Base-by-base conservation (phyloP, 2,113 vertebrate species). In the Enhydra lutris region DNA sequence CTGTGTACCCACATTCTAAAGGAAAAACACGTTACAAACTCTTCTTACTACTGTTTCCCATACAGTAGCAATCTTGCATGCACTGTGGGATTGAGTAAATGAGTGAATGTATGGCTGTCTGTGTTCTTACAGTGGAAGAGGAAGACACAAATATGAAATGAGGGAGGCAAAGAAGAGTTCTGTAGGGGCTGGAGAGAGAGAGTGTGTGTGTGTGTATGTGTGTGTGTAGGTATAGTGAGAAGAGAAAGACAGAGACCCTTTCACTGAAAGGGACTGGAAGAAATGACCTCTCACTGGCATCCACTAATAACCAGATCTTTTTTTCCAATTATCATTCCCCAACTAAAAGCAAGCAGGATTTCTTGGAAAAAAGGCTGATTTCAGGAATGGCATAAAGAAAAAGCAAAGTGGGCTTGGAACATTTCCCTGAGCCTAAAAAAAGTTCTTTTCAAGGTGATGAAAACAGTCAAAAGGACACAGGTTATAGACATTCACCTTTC, bases 111-210 rank as follows among this genome's bases (percentile, higher is more conserved):
- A 47, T 55, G 20, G 34, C 5, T 73, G 6, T 39, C 79, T n/a
- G 45, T 83, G 26, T 39, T 78, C 29, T 67, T 34, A 42, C 23
- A 3, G 10, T 31, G 36, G 26, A 26, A 6, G 85, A 89, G 18
- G 7, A 45, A 81, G 42, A 59, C 85, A 29, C 7, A 91, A 31
- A 61, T 80, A 71, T 55, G n/a, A 93, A 91, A 89, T 57, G 47
- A 3, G 57, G 36, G 52, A 8, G 31, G 14, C 23, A 74, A 59
- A 31, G 26, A 85, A 84, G 31, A 52, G 78, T 69, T 45, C 23
- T 23, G 4, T n/a, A 59, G n/a, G 3, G 11, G 1, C 24, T 34
- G 36, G 1, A 9, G 10, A 8, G 45, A 55, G 11, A 14, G 9
- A 73, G 11, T 17, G 7, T 26, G 9, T 15, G 50, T 15, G 50